These are phyloP conservation scores for Eleutherodactylus coqui DNA, from an alignment of 2,797 vertebrate species.

Conservation along the genomic window DNA sequence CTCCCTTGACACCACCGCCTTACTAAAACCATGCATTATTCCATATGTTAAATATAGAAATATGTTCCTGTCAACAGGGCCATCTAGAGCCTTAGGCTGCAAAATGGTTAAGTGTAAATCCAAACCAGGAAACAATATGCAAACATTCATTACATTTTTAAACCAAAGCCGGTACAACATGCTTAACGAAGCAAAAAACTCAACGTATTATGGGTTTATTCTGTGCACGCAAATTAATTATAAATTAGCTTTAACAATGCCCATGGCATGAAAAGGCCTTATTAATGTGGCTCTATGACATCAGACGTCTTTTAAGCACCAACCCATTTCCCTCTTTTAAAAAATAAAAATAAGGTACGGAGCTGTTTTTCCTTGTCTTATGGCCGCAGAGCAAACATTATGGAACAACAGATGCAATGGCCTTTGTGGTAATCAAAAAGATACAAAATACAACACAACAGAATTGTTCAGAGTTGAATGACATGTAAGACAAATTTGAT, in stretches of 20 bases:
- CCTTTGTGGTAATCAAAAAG: conserved; percentile 38
- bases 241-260: conserved; percentile 72
- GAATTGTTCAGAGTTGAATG: background rate
- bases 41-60: conserved; percentile 44
- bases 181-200: conserved; percentile 67
- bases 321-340: conserved; percentile 63
- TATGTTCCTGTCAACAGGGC: conserved; percentile 32
- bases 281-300: conserved; percentile 69
- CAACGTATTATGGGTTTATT: conserved; percentile 67
- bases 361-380: conserved; percentile 28
- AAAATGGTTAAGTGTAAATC: conserved; percentile 41
- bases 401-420: conserved; percentile 23
- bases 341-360: background rate
- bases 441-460: conserved; percentile 19
- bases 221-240: conserved; percentile 70
- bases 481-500: conserved; percentile 14
- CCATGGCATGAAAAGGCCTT: conserved; percentile 58
- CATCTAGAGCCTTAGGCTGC: conserved; percentile 23
- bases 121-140: conserved; percentile 51
- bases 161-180: conserved; percentile 61
- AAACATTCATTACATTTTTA: conserved; percentile 64
- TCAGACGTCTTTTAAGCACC: conserved; percentile 67
- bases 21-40: conserved; percentile 34
- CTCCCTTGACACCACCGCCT: background rate
- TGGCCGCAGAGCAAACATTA: conserved; percentile 36